Conservation (phyloP, 2,113 vertebrate species). For the Gadus macrocephalus region DNA sequence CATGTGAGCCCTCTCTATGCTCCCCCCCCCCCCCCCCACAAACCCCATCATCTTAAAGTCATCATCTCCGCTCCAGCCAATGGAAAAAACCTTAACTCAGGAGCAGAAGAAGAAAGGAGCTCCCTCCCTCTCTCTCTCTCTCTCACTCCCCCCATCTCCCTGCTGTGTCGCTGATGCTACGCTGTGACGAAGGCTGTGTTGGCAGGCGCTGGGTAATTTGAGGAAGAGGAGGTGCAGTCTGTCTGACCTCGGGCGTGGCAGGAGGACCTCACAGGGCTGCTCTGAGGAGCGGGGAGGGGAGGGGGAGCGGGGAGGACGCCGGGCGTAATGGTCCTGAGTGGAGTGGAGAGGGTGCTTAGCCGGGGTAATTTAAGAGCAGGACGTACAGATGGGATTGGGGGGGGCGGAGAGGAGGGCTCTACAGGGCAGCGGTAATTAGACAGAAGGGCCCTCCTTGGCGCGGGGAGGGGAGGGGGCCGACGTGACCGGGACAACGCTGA, state of each 20-base stretch:
- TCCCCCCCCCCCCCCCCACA: conserved; percentile 3
- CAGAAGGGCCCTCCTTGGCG: conserved; percentile 67
- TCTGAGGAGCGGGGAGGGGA: conserved; percentile 39
- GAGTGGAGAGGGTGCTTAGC: conserved; percentile 59
- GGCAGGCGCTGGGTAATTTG: conserved; percentile 55
- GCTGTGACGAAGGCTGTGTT: conserved; percentile 42
- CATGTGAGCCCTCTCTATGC: conserved; percentile 14
- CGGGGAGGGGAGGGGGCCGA: conserved; percentile 47
- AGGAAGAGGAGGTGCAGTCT: conserved; percentile 50
- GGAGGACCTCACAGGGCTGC: conserved; percentile 35
- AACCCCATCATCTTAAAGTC: neutral
- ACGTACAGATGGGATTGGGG: conserved; percentile 65
- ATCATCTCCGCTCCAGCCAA: neutral
- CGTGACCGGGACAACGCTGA: conserved; percentile 31
- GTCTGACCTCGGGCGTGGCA: conserved; percentile 50
- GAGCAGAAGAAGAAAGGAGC: conserved; percentile 25
- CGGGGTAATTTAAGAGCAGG: conserved; percentile 70
- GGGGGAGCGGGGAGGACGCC: neutral
- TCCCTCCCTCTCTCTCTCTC: conserved; percentile 33
- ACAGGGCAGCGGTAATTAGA: conserved; percentile 68
- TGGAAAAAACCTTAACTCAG: conserved; percentile 8
- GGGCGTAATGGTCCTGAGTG: conserved; percentile 53
- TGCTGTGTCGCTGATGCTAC: conserved; percentile 30
- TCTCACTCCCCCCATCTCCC: conserved; percentile 28
- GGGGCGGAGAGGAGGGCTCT: conserved; percentile 53